Evolutionary conservation across 2,888 invertebrate genomes (phyloP).

Genomic region (Aspidapion aeneum): DNA sequence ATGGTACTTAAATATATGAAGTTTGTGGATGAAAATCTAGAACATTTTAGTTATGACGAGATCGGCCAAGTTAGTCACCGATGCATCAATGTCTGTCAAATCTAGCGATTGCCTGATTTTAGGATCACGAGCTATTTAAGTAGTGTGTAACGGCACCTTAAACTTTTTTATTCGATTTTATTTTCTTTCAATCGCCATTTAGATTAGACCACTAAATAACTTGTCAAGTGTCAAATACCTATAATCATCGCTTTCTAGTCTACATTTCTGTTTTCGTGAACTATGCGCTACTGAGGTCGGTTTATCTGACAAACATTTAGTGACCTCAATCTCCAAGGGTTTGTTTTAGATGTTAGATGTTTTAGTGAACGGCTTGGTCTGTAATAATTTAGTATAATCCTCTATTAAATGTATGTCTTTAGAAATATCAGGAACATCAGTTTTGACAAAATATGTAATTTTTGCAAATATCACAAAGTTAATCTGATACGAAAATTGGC

Average conservation of each 20-base stretch:
- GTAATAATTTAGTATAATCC: neutral
- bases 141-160: neutral
- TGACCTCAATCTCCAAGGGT: neutral
- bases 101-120: constrained; percentile 11
- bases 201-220: no score
- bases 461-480: neutral
- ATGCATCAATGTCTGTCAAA: constrained; percentile 6
- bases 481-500: no score
- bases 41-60: neutral
- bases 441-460: neutral
- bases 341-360: neutral
- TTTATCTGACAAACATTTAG: no score
- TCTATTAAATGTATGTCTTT: neutral
- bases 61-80: constrained; percentile 4
- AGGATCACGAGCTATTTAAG: constrained; percentile 14
- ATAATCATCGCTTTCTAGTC: no score
- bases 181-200: neutral
- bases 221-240: no score
- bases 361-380: neutral
- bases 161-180: neutral
- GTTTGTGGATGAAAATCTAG: neutral
- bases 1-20: no score
- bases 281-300: no score
- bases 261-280: no score
- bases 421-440: neutral